Base-by-base conservation (phyloP, 2,888 invertebrate species). In the Colletes collaris region DNA sequence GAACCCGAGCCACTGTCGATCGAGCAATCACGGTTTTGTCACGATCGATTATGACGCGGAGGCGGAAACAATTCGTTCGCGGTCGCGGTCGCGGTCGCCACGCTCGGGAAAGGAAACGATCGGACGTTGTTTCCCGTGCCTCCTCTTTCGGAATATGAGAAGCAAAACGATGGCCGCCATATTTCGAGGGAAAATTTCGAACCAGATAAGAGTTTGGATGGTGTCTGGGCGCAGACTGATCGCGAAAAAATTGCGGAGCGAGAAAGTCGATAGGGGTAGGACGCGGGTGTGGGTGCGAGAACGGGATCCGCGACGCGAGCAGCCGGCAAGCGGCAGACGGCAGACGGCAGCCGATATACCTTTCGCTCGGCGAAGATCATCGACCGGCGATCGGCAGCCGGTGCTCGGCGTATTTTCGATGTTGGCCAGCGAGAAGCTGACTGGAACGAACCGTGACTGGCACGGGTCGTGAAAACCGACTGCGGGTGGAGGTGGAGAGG, bases 331-430 rank as follows among this genome's bases (percentile, higher is more conserved):
- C 78, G 76, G 76, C 46, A 60, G 52, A 46, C 67, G 73, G 69
- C 70, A 70, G 79, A 64, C 81, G 69, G 64, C 67, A 70, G 71
- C 66, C 81, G 77, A 66, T 76, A 66, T 76, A 73, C 50, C 60
- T 76, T 59, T 72, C 63, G 58, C 66, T 65, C 10, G 65, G 59
- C 50, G 76, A 3, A 11, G 63, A 16, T 49, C 46, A 40, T 37
- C 19, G 71, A 27, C 19, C 55, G 68, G 19, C 58, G 69, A 62
- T 62, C 70, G 73, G 56, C 76, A 74, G 63, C 84, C 70, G 74
- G 82, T 79, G 86, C 76, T 76, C 76, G 4, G n/a, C 40, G n/a
- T 6, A 3, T 53, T 19, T 37, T 46, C 58, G 0, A 46, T 44
- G 58, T 40, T 44, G 27, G 19, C 2, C 52, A 52, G n/a, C 27